Conservation (phyloP, 2,113 vertebrate species). For the Oreochromis spilurus region DNA sequence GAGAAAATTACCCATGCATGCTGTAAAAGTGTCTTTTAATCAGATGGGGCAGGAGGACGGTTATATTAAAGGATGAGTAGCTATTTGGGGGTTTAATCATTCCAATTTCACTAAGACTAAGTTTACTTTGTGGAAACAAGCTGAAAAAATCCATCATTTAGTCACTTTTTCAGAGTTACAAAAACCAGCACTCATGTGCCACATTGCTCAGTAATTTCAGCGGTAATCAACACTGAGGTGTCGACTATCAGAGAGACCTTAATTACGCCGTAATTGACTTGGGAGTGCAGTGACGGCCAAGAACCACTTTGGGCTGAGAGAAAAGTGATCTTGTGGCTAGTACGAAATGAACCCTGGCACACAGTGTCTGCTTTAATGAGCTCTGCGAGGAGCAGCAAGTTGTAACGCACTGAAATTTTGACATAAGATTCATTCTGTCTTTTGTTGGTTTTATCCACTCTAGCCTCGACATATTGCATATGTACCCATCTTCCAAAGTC, state of each 20-base stretch:
- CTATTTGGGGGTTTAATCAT: background rate
- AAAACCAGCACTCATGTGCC: background rate
- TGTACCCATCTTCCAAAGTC: background rate
- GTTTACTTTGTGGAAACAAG: background rate
- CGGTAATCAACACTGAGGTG: background rate
- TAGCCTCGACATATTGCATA: background rate
- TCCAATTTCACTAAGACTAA: background rate
- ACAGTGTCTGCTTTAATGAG: slow-evolving; percentile 1
- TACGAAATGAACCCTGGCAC: background rate
- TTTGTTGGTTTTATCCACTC: background rate
- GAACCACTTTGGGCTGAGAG: background rate
- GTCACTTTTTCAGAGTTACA: background rate
- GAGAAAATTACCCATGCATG: background rate
- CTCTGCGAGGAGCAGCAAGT: background rate
- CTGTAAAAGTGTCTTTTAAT: background rate
- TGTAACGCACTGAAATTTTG: background rate
- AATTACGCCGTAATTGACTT: slow-evolving; percentile 1
- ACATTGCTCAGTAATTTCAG: background rate
- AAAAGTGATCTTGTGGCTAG: slow-evolving; percentile 1
- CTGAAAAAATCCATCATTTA: background rate
- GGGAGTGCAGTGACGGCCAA: background rate
- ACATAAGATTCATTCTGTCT: background rate
- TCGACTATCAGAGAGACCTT: background rate
- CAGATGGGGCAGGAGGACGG: background rate
- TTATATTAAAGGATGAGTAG: background rate